These are phyloP conservation scores for Coccyzus lansbergi DNA, from an alignment of 2,797 vertebrate genomes.

Conservation along the genomic window DNA sequence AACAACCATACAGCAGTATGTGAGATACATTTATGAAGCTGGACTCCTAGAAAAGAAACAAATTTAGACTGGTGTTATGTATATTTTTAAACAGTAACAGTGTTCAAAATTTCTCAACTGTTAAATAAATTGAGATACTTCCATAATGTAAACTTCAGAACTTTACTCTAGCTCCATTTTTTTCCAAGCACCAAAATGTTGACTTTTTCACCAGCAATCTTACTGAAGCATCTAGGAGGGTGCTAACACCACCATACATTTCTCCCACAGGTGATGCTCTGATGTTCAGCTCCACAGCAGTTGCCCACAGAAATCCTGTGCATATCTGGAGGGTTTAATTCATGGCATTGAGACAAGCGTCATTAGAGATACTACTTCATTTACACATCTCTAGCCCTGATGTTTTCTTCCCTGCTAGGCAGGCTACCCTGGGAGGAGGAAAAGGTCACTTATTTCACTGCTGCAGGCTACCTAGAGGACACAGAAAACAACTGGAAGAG, in stretches of 20 bases:
- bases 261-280: not conserved
- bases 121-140: not conserved
- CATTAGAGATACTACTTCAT: not conserved
- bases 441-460: not conserved
- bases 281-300: not conserved
- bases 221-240: not conserved
- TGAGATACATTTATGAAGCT: not conserved
- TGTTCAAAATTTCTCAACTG: not conserved
- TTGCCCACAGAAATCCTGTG: not conserved
- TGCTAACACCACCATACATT: not conserved
- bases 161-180: not conserved
- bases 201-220: not conserved
- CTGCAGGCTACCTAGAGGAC: not conserved
- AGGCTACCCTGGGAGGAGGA: not conserved
- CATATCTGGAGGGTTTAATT: not conserved
- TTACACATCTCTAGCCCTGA: not conserved
- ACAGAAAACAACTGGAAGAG: not conserved
- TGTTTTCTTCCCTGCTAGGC: not conserved
- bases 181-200: not conserved
- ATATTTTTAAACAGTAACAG: conserved; percentile 22
- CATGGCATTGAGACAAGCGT: not conserved
- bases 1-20: not conserved
- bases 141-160: not conserved
- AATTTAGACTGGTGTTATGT: not conserved
- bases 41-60: not conserved